Base-by-base conservation (phyloP, 2,888 invertebrate species). In the Caenorhabditis sp. region DNA sequence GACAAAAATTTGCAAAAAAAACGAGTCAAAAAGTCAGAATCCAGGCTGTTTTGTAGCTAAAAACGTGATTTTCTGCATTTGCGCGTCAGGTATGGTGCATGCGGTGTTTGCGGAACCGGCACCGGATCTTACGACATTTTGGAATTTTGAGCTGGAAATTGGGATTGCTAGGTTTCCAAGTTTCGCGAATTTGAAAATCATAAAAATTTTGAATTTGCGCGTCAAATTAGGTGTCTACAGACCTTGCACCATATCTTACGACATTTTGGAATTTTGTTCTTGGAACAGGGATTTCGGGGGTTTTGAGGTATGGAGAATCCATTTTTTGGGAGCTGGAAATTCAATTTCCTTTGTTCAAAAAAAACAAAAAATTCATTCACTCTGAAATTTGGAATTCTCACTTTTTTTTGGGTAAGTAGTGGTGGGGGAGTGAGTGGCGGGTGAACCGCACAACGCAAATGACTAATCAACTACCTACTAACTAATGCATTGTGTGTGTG, bases 401-500 rank as follows among this genome's bases (percentile, higher is more conserved):
- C 50, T 50, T 50, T 50, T 15, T 4, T 24, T 22, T 2, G n/a
- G n/a, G n/a, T n/a, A n/a, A n/a, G 18, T 18, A 47, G 20, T 18
- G 11, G 18, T 2, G 18, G 18, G 20, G 18, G 15, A 40, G 15
- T 11, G 40, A n/a, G n/a, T n/a, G n/a, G n/a, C n/a, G n/a, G n/a
- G n/a, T n/a, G 47, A 47, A 47, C n/a, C 9, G 47, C 24, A 24
- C 4, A 32, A 32, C 1, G 9, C 13, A 22, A 22, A 26, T 26
- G 53, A 53, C 24, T 53, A 53, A 53, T 53, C 53, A 53, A 53
- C 24, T 15, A 47, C 18, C 20, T 53, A 53, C 53, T 53, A 53
- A 24, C 53, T 53, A 53, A 53, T 53, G 53, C 53, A 53, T 53
- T 53, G 53, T 53, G 53, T 53, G 8, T 53, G 18, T n/a, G n/a